These are phyloP conservation scores for cattle (Bos taurus) DNA, from an alignment of 2,113 vertebrate species.

Conservation along the genomic window ARS-UCD2.0 NC_037328.1:94563501-94564000, in stretches of 20 bases:
- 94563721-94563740: neutral
- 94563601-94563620: neutral
- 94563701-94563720: neutral
- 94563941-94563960: neutral
- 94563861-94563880: neutral
- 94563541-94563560: neutral
- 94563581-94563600: neutral
- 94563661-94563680: slow-evolving; percentile 16
- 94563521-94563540: slow-evolving; percentile 13
- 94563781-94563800: neutral
- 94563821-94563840: neutral
- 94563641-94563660: neutral
- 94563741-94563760: neutral
- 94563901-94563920: neutral
- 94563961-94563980: neutral
- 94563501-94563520: neutral
- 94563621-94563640: neutral
- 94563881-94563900: neutral
- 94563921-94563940: neutral
- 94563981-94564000: neutral
- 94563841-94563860: neutral
- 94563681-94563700: neutral
- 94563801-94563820: neutral
- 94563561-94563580: neutral
- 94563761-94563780: neutral